Percentiles rank a stretch among this genome's conserved stretches.
phyloP scores from a whole-genome alignment of 2,113 vertebrate species.

The Gorsachius goisagi region DNA sequence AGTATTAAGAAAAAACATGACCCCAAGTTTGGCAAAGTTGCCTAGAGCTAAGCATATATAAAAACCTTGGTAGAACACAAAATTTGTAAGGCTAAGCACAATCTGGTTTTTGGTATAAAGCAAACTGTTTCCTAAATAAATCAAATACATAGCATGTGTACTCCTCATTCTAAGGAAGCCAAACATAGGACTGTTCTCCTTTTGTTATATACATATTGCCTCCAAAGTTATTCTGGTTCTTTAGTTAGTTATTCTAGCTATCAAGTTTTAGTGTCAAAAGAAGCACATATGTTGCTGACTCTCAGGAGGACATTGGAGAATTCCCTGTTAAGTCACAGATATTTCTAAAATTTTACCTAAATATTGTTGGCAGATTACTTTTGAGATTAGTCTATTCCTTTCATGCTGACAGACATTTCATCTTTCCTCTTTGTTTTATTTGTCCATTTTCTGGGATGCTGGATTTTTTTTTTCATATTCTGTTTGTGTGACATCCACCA shows the following conservation, averaged over 20 bases:
- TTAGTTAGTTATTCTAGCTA: background rate
- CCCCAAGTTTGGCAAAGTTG: background rate
- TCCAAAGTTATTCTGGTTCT: background rate
- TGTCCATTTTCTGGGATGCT: background rate
- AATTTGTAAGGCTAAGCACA: background rate
- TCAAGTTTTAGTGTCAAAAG: background rate
- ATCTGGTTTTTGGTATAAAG: background rate
- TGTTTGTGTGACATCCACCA: background rate
- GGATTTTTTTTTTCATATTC: background rate
- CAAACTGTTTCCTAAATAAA: background rate
- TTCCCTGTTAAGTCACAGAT: background rate
- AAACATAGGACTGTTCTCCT: background rate
- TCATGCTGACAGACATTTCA: background rate
- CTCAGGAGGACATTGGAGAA: background rate
- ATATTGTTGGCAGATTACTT: background rate
- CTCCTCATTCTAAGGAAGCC: background rate
- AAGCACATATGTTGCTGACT: background rate
- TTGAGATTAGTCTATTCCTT: background rate
- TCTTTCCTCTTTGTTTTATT: background rate
- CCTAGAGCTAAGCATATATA: background rate
- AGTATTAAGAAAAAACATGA: background rate
- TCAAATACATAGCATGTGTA: background rate
- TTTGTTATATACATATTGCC: background rate
- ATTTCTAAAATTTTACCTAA: background rate
- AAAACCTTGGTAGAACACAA: background rate